phyloP scores from a whole-genome alignment of 2,797 vertebrate genomes.

The Acrossocheilus fasciatus region DNA sequence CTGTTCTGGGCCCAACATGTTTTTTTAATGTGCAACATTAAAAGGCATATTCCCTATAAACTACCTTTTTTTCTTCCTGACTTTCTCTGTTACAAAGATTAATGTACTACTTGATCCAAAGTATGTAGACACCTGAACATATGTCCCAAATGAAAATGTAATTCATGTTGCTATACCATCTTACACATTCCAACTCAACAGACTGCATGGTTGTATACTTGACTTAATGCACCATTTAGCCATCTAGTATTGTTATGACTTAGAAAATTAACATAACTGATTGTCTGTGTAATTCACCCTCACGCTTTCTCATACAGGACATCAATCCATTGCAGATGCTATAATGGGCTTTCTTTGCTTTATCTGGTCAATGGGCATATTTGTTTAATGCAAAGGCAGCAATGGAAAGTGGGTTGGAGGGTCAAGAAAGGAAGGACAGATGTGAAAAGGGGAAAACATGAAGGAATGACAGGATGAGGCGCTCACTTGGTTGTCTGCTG shows the following conservation, averaged over 20 bases:
- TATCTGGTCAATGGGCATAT: background rate
- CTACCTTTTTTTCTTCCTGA: background rate
- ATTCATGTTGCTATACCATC: background rate
- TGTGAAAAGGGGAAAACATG: slow-evolving; percentile 53
- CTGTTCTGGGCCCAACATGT: background rate
- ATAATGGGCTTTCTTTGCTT: slow-evolving; percentile 5
- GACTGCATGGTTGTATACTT: background rate
- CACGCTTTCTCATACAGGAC: background rate
- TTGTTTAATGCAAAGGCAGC: slow-evolving; percentile 12
- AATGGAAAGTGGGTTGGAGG: slow-evolving; percentile 34
- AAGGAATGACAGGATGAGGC: slow-evolving; percentile 78
- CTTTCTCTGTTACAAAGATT: background rate
- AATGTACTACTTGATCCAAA: background rate
- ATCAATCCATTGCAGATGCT: background rate
- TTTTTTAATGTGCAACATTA: background rate
- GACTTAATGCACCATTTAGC: background rate
- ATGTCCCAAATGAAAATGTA: background rate
- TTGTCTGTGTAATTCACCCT: background rate
- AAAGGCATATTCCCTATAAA: background rate
- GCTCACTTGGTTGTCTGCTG: slow-evolving; percentile 98
- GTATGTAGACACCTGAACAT: background rate
- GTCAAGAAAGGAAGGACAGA: slow-evolving; percentile 48
- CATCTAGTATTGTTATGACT: background rate
- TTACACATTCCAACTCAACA: background rate
- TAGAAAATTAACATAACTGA: background rate